A percentile compares a stretch with the other conserved stretches of the same genome.
These are phyloP conservation scores for Stichopus chloronotus DNA, from an alignment of 35 echinoderm and acorn worm genomes.

Conservation along the genomic window DNA sequence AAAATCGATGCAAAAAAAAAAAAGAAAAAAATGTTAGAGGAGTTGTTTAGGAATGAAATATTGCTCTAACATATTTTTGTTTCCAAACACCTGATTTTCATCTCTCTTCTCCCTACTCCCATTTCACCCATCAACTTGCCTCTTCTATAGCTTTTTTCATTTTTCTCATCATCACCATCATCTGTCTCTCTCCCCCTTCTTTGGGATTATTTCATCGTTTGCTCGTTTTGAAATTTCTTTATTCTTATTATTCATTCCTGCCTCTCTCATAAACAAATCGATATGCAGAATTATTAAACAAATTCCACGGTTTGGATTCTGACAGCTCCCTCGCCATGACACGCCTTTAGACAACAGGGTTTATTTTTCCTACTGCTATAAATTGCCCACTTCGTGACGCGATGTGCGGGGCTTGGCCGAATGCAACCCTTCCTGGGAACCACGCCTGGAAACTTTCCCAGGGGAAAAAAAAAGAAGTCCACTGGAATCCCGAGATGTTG, in stretches of 20 bases:
- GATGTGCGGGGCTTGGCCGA: not conserved
- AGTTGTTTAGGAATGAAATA: not conserved
- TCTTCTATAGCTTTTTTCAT: not conserved
- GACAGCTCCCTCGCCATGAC: not conserved
- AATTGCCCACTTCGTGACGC: slow-evolving; percentile 25
- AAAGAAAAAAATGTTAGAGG: not conserved
- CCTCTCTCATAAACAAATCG: not conserved
- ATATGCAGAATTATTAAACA: not conserved
- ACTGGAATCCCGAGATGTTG: slow-evolving; percentile 4
- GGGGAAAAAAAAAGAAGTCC: slow-evolving; percentile 19
- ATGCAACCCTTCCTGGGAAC: slow-evolving; percentile 9
- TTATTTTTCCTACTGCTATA: slow-evolving; percentile 43
- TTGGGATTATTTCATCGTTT: no score
- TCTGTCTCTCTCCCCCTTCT: no score
- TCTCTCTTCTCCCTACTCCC: no score
- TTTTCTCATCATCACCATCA: not conserved
- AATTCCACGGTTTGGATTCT: not conserved
- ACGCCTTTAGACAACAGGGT: not conserved
- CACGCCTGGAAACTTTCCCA: slow-evolving; percentile 26
- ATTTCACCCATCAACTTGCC: no score
- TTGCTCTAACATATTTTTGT: not conserved
- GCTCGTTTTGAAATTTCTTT: no score
- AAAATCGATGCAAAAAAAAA: no score
- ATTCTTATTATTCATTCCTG: not conserved
- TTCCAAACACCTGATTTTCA: not conserved